Evolutionary conservation across 1,140 invertebrate genomes (phyloP).

Genomic region (Nasonia giraulti): DNA sequence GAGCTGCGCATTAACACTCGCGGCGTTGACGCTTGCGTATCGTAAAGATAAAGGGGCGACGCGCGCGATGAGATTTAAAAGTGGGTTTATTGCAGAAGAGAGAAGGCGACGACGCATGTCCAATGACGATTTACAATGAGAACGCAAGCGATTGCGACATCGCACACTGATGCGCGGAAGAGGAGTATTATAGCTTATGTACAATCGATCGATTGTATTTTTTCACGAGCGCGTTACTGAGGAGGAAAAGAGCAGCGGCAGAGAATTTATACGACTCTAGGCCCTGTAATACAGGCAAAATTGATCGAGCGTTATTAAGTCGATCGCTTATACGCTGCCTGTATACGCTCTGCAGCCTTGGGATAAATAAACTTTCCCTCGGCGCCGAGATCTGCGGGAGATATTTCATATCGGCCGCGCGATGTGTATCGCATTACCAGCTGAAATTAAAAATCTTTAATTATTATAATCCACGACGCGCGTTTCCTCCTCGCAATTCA

Average conservation of each 20-base stretch:
- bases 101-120: background rate
- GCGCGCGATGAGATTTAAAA: constrained; percentile 45
- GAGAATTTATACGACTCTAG: background rate
- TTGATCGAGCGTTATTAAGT: constrained; percentile 2
- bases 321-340: background rate
- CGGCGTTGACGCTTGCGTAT: constrained; percentile 27
- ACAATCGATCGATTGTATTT: background rate
- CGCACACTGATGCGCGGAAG: background rate
- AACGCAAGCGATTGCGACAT: background rate
- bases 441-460: constrained; percentile 19
- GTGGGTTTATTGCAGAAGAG: constrained; percentile 35
- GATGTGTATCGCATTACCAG: background rate
- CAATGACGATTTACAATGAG: constrained; percentile 33
- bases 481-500: background rate
- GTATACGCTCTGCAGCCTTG: background rate
- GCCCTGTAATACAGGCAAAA: background rate
- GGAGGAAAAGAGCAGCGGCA: background rate
- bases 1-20: constrained; percentile 11
- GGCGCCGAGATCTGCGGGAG: background rate
- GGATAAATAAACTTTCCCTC: constrained; percentile 42
- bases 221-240: background rate
- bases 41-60: constrained; percentile 46
- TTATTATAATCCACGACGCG: constrained; percentile 2
- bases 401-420: constrained; percentile 1
- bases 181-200: background rate